A percentile compares a stretch with the other conserved stretches of the same genome.
phyloP scores from a whole-genome alignment of 2,888 invertebrate species.

The Polyommatus icarus region DNA sequence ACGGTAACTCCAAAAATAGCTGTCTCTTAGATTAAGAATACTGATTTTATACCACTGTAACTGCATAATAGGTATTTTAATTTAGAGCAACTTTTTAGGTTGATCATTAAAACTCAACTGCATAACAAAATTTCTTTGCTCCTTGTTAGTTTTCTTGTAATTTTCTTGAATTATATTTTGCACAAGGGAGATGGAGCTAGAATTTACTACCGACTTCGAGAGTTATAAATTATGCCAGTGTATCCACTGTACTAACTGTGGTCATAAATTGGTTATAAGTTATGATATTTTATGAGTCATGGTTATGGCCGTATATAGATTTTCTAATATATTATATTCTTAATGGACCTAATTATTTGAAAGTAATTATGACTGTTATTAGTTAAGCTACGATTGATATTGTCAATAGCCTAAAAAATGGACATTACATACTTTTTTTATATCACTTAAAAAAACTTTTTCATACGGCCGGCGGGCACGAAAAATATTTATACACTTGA shows the following conservation, averaged over 20 bases:
- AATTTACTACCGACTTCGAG: slow-evolving; percentile 15
- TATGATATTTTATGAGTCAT: slow-evolving; percentile 24
- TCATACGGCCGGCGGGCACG: neutral
- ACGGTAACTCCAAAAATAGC: neutral
- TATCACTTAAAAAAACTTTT: neutral
- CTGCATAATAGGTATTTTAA: neutral
- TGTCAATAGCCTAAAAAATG: neutral
- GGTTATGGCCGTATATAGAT: neutral
- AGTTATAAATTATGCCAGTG: slow-evolving; percentile 18
- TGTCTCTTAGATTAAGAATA: neutral
- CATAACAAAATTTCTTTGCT: neutral
- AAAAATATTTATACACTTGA: neutral
- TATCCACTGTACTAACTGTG: slow-evolving; percentile 19
- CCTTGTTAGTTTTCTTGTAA: neutral
- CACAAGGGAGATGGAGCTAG: neutral
- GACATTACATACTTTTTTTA: neutral
- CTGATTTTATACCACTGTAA: too few relatives aligned
- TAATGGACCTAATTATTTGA: neutral
- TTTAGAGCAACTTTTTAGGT: neutral
- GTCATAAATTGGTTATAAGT: slow-evolving; percentile 21
- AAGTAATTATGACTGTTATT: neutral
- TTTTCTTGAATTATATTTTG: slow-evolving; percentile 9
- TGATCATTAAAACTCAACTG: neutral
- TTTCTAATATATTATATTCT: neutral
- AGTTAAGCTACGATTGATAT: neutral